These are phyloP conservation scores for Andrena fulva DNA, from an alignment of 2,888 invertebrate genomes.

Conservation along the genomic window DNA sequence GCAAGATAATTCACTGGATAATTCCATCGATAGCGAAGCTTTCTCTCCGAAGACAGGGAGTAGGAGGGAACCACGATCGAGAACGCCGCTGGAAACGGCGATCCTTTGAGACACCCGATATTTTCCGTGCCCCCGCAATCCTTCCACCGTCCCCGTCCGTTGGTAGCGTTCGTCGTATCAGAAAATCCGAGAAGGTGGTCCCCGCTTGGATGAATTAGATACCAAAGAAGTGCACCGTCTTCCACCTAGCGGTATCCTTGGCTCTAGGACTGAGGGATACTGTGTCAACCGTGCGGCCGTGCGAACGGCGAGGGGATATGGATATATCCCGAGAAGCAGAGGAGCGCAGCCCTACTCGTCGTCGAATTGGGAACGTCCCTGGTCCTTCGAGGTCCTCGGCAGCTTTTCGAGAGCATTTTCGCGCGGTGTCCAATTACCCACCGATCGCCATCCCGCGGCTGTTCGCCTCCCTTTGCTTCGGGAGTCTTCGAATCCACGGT, in stretches of 20 bases:
- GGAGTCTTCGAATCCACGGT: conserved; percentile 12
- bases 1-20: background rate
- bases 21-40: conserved; percentile 32
- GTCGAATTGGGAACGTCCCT: conserved; percentile 10
- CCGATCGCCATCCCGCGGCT: conserved; percentile 31
- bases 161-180: conserved; percentile 49
- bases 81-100: conserved; percentile 40
- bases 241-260: conserved; percentile 57
- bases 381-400: background rate
- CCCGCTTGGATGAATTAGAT: conserved; percentile 60
- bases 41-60: conserved; percentile 21
- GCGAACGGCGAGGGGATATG: conserved; percentile 48
- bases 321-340: background rate
- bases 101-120: conserved; percentile 67
- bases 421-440: conserved; percentile 69
- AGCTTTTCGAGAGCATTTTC: conserved; percentile 49
- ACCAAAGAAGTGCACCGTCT: conserved; percentile 56
- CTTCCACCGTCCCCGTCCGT: background rate
- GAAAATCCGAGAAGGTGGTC: conserved; percentile 62
- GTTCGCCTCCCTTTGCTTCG: conserved; percentile 33
- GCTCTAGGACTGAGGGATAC: conserved; percentile 53
- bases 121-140: conserved; percentile 50
- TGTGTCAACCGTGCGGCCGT: conserved; percentile 52
- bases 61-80: background rate
- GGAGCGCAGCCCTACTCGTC: background rate